A percentile compares a stretch with the other conserved stretches of the same genome.
Evolutionary conservation across 1,140 invertebrate species (phyloP).

Genomic region (Diabrotica undecimpunctata): DNA sequence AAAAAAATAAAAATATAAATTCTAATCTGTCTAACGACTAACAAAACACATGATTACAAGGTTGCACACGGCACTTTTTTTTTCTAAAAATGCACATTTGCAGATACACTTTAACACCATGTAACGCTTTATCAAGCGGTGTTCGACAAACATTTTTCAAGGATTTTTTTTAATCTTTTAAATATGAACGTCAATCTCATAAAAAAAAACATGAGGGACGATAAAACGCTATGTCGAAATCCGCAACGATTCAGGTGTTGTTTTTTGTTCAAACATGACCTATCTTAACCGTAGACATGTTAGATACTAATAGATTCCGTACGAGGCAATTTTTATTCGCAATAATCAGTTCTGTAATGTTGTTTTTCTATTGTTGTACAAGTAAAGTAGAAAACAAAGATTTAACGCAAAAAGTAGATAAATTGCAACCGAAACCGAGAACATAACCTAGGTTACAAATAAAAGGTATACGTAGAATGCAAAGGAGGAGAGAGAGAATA

Average conservation of each 20-base stretch:
- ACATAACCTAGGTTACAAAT: too few relatives aligned
- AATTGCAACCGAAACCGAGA: too few relatives aligned
- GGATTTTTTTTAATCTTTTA: background rate
- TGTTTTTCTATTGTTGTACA: too few relatives aligned
- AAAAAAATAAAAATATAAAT: background rate
- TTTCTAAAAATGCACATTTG: slow-evolving; percentile 2
- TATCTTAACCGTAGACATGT: background rate
- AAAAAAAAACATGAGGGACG: background rate
- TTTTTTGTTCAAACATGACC: background rate
- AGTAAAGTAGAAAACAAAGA: too few relatives aligned
- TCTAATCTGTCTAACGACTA: background rate
- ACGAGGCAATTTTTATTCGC: too few relatives aligned
- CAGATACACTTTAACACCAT: background rate
- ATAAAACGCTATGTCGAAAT: background rate
- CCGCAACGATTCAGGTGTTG: background rate
- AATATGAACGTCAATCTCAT: background rate
- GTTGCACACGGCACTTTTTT: background rate
- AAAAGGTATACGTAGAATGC: too few relatives aligned
- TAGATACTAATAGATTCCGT: background rate
- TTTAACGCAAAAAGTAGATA: too few relatives aligned
- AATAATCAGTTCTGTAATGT: too few relatives aligned
- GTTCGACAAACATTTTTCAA: background rate
- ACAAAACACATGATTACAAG: background rate
- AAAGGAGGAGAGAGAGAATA: too few relatives aligned
- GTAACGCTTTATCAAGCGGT: background rate